Conservation (phyloP, 2,113 vertebrate genomes). For the Xenopus borealis region DNA sequence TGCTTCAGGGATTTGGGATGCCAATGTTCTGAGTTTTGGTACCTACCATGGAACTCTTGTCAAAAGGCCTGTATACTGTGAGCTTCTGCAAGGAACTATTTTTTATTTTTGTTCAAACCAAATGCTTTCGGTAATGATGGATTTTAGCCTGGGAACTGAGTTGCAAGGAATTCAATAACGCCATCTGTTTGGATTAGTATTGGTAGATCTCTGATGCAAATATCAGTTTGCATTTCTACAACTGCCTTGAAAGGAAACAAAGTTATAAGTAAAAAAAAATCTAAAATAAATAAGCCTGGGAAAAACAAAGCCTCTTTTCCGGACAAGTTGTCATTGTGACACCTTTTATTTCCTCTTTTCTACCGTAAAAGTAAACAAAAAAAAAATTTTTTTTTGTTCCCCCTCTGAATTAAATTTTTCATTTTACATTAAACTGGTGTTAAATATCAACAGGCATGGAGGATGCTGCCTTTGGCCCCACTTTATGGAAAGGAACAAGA, state of each 20-base stretch:
- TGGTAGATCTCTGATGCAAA: neutral
- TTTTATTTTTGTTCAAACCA: slow-evolving; percentile 65
- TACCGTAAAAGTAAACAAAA: slow-evolving; percentile 28
- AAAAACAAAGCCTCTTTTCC: slow-evolving; percentile 18
- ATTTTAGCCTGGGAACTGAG: neutral
- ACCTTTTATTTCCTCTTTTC: slow-evolving; percentile 23
- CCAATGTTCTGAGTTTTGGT: slow-evolving; percentile 93
- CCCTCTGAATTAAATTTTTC: neutral
- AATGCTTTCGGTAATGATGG: slow-evolving; percentile 37
- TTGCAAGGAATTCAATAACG: slow-evolving; percentile 1
- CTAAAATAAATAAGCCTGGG: neutral
- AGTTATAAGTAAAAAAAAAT: neutral
- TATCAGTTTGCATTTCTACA: slow-evolving; percentile 22
- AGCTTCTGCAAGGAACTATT: slow-evolving; percentile 74
- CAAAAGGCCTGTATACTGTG: slow-evolving; percentile 93
- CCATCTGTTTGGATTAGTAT: neutral
- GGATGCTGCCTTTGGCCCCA: slow-evolving; percentile 5
- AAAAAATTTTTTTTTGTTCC: neutral
- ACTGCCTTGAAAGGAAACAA: neutral
- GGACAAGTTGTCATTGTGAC: slow-evolving; percentile 17
- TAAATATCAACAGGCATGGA: neutral
- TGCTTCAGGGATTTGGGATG: slow-evolving; percentile 91
- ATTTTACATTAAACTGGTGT: neutral
- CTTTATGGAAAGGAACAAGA: neutral
- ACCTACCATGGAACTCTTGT: slow-evolving; percentile 79